Conservation (phyloP, 2,888 invertebrate genomes). For the Mythimna lalbum region DNA sequence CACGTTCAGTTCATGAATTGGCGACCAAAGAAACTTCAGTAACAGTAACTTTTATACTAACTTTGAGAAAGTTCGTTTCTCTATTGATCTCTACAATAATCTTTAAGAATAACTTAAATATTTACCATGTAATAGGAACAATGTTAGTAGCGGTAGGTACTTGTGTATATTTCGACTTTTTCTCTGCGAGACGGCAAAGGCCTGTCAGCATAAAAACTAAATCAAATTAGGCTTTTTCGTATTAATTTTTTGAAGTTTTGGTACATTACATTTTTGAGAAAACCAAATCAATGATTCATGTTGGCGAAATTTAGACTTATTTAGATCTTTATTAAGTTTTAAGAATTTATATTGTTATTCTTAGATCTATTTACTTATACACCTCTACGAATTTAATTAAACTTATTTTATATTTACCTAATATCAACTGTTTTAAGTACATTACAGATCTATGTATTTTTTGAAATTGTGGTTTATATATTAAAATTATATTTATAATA, state of each 20-base stretch:
- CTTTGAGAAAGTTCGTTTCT: conserved; percentile 84
- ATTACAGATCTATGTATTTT: conserved; percentile 16
- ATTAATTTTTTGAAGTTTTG: conserved; percentile 36
- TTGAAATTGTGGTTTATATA: not conserved
- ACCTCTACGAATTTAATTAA: conserved; percentile 34
- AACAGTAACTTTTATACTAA: conserved; percentile 85
- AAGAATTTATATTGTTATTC: conserved; percentile 25
- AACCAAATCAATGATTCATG: conserved; percentile 16
- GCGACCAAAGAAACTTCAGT: conserved; percentile 84
- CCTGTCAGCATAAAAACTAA: conserved; percentile 78
- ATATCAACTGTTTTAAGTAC: conserved; percentile 5
- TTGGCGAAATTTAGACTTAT: conserved; percentile 11
- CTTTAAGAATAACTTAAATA: conserved; percentile 85
- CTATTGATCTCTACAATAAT: conserved; percentile 82
- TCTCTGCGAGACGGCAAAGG: conserved; percentile 74
- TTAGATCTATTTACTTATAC: conserved; percentile 15
- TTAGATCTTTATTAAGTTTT: conserved; percentile 25
- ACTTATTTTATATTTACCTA: not conserved
- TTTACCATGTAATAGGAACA: conserved; percentile 81
- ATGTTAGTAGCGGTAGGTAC: conserved; percentile 82
- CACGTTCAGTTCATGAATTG: conserved; percentile 82
- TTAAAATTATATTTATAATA: not conserved
- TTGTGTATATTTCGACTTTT: conserved; percentile 85
- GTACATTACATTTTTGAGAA: not conserved
- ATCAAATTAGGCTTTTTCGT: conserved; percentile 17